Conservation (phyloP, 1,140 invertebrate genomes). For the Bathynomus jamesi region DNA sequence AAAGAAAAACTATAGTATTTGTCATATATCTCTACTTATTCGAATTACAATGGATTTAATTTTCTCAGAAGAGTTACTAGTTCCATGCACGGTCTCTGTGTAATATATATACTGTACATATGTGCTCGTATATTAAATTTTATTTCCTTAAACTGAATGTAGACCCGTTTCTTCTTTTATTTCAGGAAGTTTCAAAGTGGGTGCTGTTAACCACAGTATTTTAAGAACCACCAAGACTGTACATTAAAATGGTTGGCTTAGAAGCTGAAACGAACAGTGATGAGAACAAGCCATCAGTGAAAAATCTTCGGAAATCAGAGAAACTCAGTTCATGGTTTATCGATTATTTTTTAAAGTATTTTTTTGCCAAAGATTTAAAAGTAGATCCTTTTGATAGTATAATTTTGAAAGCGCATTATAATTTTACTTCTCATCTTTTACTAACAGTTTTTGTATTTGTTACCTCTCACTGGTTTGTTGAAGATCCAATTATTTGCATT, state of each 20-base stretch:
- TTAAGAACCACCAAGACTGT: no score
- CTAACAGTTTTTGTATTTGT: not conserved
- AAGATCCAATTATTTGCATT: not conserved
- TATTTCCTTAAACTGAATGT: no score
- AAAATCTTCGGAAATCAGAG: not conserved
- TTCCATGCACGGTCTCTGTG: no score
- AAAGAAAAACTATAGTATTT: no score
- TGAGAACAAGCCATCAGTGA: not conserved
- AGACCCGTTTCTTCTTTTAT: no score
- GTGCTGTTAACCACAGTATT: no score
- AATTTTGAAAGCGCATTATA: not conserved
- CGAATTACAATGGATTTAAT: no score
- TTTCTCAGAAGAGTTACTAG: no score
- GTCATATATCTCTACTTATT: no score
- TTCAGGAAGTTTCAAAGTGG: no score
- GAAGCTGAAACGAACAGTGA: not conserved
- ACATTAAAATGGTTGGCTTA: not conserved
- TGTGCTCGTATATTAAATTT: no score
- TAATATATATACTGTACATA: no score
- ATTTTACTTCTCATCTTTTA: not conserved
- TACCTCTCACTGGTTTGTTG: not conserved
- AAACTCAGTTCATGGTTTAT: not conserved
- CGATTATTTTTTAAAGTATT: not conserved
- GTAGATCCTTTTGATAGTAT: not conserved
- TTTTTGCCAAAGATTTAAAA: not conserved